These are phyloP conservation scores for Drosophila bunnanda DNA, from an alignment of 2,888 invertebrate species.

Conservation along the genomic window DNA sequence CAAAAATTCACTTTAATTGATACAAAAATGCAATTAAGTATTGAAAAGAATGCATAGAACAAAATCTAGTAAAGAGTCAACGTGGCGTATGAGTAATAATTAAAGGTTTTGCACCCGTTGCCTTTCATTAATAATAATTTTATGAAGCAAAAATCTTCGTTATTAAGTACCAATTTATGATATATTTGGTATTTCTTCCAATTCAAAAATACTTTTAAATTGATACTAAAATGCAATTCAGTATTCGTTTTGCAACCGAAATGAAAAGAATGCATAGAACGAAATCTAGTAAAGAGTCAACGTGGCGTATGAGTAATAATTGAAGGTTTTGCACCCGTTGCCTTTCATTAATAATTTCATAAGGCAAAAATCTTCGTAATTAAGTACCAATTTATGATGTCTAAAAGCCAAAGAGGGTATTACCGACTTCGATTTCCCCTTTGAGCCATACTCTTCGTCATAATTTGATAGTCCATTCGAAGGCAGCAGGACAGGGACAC, in stretches of 20 bases:
- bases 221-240: not conserved
- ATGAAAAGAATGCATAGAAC: too few relatives aligned
- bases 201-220: not conserved
- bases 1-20: not conserved
- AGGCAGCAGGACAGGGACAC: not conserved
- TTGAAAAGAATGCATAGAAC: too few relatives aligned
- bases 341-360: not conserved
- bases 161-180: not conserved
- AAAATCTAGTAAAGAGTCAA: not conserved
- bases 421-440: too few relatives aligned
- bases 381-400: not conserved
- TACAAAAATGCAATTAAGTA: not conserved
- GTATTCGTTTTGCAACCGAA: not conserved
- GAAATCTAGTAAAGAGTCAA: not conserved
- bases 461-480: not conserved
- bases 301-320: not conserved
- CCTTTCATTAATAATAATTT: not conserved
- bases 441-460: not conserved
- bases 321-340: not conserved
- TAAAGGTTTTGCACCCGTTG: not conserved
- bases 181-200: too few relatives aligned
- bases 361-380: not conserved
- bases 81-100: not conserved
- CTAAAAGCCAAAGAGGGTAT: not conserved
- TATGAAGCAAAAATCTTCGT: not conserved